Conservation (phyloP, 2,113 vertebrate genomes). For the Andinoacara biseriatus region DNA sequence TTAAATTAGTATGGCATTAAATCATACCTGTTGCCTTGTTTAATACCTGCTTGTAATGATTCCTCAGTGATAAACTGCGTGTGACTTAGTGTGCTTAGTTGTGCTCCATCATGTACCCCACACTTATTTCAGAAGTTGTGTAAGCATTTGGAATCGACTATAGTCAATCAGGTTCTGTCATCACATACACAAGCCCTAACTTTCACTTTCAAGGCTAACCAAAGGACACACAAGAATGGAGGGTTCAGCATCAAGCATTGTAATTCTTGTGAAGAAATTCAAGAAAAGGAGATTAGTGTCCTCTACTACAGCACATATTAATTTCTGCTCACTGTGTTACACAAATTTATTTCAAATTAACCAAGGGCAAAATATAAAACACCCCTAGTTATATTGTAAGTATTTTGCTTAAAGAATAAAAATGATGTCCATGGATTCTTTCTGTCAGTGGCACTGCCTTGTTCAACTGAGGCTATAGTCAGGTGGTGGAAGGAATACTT, state of each 20-base stretch:
- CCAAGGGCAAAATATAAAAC: slow-evolving; percentile 32
- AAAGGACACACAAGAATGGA: slow-evolving; percentile 11
- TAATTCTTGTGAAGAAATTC: slow-evolving; percentile 26
- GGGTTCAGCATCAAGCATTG: not conserved
- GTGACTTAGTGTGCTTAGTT: slow-evolving; percentile 3
- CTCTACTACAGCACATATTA: not conserved
- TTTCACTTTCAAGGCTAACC: slow-evolving; percentile 20
- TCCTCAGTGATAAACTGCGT: slow-evolving; percentile 6
- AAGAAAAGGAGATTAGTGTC: slow-evolving; percentile 26
- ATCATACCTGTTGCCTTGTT: slow-evolving; percentile 5
- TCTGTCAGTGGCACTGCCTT: not conserved
- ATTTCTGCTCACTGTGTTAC: slow-evolving; percentile 13
- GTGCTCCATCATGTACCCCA: not conserved
- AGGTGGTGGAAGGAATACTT: no score
- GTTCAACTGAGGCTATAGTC: no score
- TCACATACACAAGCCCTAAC: not conserved
- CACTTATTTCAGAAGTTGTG: not conserved
- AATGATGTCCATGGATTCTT: not conserved
- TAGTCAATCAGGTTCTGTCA: not conserved
- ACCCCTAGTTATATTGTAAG: slow-evolving; percentile 14
- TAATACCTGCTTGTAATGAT: slow-evolving; percentile 20
- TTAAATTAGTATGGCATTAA: slow-evolving; percentile 7
- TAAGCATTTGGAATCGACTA: not conserved
- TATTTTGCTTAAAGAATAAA: slow-evolving; percentile 21
- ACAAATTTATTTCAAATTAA: slow-evolving; percentile 8